phyloP scores from a whole-genome alignment of 37 sponge, comb jelly and placozoan genomes.

The Cladorhizidae sp. region DNA sequence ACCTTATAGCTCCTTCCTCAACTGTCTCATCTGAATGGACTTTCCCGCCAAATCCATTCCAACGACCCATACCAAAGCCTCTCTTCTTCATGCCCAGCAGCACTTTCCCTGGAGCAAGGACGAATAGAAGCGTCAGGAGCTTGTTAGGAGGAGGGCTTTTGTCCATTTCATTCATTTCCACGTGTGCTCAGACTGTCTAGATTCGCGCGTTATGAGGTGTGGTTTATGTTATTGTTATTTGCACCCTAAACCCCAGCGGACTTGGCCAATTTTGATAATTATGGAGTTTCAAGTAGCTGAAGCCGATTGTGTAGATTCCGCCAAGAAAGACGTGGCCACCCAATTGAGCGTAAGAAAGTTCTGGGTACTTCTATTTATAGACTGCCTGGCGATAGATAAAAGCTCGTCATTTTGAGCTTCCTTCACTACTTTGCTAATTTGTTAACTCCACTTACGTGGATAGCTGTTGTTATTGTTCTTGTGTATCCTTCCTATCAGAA shows the following conservation, averaged over 20 bases:
- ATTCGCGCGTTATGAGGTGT: too few relatives aligned
- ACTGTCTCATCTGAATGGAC: constrained; percentile 83
- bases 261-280: too few relatives aligned
- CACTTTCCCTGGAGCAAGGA: constrained; percentile 57
- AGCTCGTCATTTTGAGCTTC: too few relatives aligned
- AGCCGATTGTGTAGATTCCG: constrained; percentile 30
- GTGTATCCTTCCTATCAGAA: constrained; percentile 31
- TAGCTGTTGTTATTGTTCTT: not conserved
- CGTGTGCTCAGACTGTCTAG: too few relatives aligned
- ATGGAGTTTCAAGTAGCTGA: too few relatives aligned
- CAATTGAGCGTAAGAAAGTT: constrained; percentile 40
- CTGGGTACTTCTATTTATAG: not conserved
- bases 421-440: too few relatives aligned
- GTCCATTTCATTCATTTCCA: too few relatives aligned
- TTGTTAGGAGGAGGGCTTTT: constrained; percentile 43
- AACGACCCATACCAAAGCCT: constrained; percentile 88
- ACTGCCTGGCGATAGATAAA: not conserved
- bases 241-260: too few relatives aligned
- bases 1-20: constrained; percentile 85
- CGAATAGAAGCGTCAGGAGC: constrained; percentile 80
- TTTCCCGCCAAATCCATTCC: constrained; percentile 98
- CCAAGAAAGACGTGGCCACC: constrained; percentile 44
- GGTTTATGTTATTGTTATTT: too few relatives aligned
- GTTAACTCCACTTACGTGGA: too few relatives aligned
- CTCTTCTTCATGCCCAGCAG: constrained; percentile 90